A percentile compares a stretch with the other conserved stretches of the same genome.
Evolutionary conservation across 92 coral and sea anemone genomes (phyloP).

Genomic region (Micromussa lordhowensis): DNA sequence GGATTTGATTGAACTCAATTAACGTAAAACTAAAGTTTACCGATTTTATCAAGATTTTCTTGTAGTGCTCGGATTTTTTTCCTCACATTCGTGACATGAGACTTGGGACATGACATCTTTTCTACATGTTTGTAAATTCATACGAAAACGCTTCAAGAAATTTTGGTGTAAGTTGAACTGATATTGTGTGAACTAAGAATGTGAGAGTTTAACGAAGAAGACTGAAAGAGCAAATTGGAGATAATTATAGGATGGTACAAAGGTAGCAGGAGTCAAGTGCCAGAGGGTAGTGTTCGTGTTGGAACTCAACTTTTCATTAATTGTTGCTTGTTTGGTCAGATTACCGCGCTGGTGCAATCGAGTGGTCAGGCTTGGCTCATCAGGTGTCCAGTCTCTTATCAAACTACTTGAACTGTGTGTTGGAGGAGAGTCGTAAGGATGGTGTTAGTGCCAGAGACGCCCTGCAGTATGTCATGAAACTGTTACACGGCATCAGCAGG

Average conservation of each 20-base stretch:
- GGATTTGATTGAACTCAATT: background rate
- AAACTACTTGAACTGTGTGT: constrained; percentile 79
- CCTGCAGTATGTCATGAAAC: constrained; percentile 82
- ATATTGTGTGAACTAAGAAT: background rate
- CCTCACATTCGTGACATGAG: no score
- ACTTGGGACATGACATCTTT: no score
- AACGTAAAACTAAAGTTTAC: background rate
- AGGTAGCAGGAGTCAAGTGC: background rate
- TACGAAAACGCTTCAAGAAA: background rate
- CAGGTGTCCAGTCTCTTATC: constrained; percentile 94
- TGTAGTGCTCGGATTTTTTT: no score
- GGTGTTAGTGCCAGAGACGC: constrained; percentile 72
- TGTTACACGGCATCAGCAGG: constrained; percentile 88
- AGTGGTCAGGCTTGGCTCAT: constrained; percentile 97
- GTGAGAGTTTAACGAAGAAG: background rate
- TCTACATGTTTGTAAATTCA: no score
- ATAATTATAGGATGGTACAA: background rate
- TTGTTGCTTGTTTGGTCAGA: constrained; percentile 41
- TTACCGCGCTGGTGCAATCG: constrained; percentile 84
- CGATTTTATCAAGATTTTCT: no score
- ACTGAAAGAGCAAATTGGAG: background rate
- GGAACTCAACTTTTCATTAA: background rate
- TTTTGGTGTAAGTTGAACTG: background rate
- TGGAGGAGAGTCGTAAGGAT: constrained; percentile 74
- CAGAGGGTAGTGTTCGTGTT: background rate